These are phyloP conservation scores for Cottoperca gobio DNA, from an alignment of 2,797 vertebrate genomes.

Conservation along the genomic window DNA sequence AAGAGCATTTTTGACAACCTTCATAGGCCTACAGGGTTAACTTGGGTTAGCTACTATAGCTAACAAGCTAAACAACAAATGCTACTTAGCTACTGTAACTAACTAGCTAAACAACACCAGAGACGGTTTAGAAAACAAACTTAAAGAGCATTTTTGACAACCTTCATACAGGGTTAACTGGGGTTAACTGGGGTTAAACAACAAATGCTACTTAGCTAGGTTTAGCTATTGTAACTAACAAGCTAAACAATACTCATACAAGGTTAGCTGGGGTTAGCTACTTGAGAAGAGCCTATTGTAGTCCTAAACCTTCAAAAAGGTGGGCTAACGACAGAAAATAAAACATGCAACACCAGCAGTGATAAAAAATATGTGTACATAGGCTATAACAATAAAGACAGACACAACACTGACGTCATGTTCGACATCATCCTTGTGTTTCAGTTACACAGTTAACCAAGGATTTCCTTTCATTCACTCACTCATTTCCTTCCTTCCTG, in stretches of 20 bases:
- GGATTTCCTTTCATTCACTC: slow-evolving; percentile 52
- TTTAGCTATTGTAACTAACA: neutral
- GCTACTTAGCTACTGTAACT: neutral
- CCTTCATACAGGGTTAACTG: too few species aligned
- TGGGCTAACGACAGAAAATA: neutral
- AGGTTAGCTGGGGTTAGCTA: neutral
- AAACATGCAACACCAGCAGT: neutral
- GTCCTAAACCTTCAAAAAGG: too few species aligned
- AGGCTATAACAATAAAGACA: neutral
- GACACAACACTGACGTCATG: neutral
- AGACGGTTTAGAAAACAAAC: too few species aligned
- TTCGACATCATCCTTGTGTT: neutral
- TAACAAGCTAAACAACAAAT: neutral
- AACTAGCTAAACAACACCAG: neutral
- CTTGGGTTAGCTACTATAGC: neutral
- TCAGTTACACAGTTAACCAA: slow-evolving; percentile 3
- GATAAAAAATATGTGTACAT: neutral
- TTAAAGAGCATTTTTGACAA: too few species aligned
- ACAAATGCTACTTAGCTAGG: neutral
- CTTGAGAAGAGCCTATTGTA: neutral
- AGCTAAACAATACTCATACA: neutral
- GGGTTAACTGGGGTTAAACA: neutral
- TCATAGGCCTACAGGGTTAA: too few species aligned
- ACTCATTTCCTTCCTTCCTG: slow-evolving; percentile 51
- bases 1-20: too few species aligned